Evolutionary conservation across 2,113 vertebrate genomes (phyloP), one percentile per base, ranked within the genome.

Genomic region (Puma concolor): DNA sequence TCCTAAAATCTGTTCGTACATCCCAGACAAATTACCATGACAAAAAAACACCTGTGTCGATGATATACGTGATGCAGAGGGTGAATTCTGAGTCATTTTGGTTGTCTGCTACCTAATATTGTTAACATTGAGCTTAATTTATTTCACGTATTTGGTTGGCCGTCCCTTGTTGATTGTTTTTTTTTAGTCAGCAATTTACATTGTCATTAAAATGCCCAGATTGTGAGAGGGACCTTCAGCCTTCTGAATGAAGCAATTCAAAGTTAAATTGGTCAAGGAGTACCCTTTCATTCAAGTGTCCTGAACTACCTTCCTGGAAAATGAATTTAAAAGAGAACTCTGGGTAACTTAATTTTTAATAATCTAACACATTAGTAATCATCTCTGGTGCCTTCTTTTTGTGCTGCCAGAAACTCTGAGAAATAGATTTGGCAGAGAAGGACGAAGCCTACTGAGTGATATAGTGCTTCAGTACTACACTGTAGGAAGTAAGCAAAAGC

Each of bases 291-390:
- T 33, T 95, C 41, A 52, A 36, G 29, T 80, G 33, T 27, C 33
- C 7, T 82, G 38, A 23, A 11, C 19, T 60, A 15, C 50, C 52
- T 29, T 92, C 10, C 54, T 76, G 44, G 88, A 60, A 95, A 89
- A 85, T 64, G 12, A 88, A 91, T 60, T 16, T n/a, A 52, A 52
- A 96, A 81, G 8, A 77, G 27, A 96, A 88, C 57, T 81, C 5
- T 29, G 41, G 6, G 29, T 15, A 12, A 36, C 33, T 93, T 80
- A 69, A 94, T 66, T 92, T 94, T 93, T 80, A 83, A 89, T 96
- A 64, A 88, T n/a, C 1, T 12, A 88, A 60, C n/a, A 15, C 17
- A 77, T 81, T 80, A 87, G 36, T 72, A 82, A 84, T 79, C 16
- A 23, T 48, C 66, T 89, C 52, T 71, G 41, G 23, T 84, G 29